Percentiles rank a stretch among this genome's conserved stretches.
Evolutionary conservation across 1,140 invertebrate genomes (phyloP).

Genomic region (Dendroctonus valens): DNA sequence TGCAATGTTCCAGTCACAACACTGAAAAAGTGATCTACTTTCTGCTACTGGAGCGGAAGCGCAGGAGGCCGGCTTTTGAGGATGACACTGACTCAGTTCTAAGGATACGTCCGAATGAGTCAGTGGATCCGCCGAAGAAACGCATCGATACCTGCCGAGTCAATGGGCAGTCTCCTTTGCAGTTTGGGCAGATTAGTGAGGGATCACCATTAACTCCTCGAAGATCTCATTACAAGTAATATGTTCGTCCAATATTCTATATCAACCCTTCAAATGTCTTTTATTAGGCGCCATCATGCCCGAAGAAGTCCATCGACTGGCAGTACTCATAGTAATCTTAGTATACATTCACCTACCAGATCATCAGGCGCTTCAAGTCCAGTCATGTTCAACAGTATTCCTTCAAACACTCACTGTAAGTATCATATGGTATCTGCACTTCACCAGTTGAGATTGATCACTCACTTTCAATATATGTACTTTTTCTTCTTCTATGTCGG

Average conservation of each 20-base stretch:
- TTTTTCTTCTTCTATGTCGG: no score
- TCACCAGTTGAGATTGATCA: no score
- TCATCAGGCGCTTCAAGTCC: constrained; percentile 50
- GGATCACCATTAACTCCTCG: constrained; percentile 92
- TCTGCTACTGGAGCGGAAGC: constrained; percentile 92
- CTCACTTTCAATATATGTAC: no score
- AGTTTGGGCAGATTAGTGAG: constrained; percentile 92
- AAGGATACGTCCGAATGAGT: constrained; percentile 61
- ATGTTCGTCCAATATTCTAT: background rate
- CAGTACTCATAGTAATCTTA: constrained; percentile 49
- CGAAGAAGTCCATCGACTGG: constrained; percentile 51
- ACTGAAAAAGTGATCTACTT: constrained; percentile 99
- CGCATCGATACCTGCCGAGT: constrained; percentile 89
- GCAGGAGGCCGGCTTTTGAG: constrained; percentile 91
- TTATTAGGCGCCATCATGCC: constrained; percentile 47
- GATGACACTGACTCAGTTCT: constrained; percentile 87
- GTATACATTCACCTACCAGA: constrained; percentile 50
- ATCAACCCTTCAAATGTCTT: constrained; percentile 1
- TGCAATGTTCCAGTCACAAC: constrained; percentile 79
- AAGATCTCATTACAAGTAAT: constrained; percentile 68
- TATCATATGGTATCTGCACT: background rate
- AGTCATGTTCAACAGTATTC: constrained; percentile 49
- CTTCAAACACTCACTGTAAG: constrained; percentile 46
- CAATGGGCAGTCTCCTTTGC: constrained; percentile 77
- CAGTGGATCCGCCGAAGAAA: constrained; percentile 84